phyloP scores from a whole-genome alignment of 2,888 invertebrate species.

The Dynastes grantii region DNA sequence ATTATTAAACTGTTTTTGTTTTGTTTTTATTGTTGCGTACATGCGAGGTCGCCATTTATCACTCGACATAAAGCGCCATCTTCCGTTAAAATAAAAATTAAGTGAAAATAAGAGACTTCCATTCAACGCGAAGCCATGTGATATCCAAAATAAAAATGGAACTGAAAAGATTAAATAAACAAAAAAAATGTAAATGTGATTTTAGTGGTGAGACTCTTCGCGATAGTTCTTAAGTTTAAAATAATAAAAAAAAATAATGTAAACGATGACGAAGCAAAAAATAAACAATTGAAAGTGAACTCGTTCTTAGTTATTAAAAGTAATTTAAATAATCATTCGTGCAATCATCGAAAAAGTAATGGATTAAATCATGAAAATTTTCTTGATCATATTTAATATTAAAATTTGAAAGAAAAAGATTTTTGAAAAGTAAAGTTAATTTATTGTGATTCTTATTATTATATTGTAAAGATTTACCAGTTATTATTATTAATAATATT shows the following conservation, averaged over 20 bases:
- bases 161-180: constrained; percentile 17
- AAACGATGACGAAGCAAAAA: background rate
- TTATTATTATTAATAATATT: constrained; percentile 47
- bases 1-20: constrained; percentile 69
- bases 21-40: constrained; percentile 51
- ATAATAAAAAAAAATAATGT: background rate
- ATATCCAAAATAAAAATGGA: constrained; percentile 52
- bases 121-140: constrained; percentile 37
- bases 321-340: constrained; percentile 49
- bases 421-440: constrained; percentile 55
- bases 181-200: constrained; percentile 50
- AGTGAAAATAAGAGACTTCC: constrained; percentile 35
- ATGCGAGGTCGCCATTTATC: constrained; percentile 24
- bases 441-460: constrained; percentile 65
- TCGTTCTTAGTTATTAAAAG: constrained; percentile 31
- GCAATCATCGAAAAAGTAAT: constrained; percentile 60
- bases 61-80: constrained; percentile 20
- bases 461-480: constrained; percentile 51
- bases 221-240: constrained; percentile 29
- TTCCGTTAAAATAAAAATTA: constrained; percentile 11
- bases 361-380: constrained; percentile 51
- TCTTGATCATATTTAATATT: constrained; percentile 52
- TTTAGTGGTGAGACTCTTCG: constrained; percentile 37
- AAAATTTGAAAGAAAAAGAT: constrained; percentile 38
- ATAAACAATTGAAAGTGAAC: constrained; percentile 24